A percentile compares a stretch with the other conserved stretches of the same genome.
These are phyloP conservation scores for Listronotus oregonensis DNA, from an alignment of 1,140 invertebrate species.

Conservation along the genomic window DNA sequence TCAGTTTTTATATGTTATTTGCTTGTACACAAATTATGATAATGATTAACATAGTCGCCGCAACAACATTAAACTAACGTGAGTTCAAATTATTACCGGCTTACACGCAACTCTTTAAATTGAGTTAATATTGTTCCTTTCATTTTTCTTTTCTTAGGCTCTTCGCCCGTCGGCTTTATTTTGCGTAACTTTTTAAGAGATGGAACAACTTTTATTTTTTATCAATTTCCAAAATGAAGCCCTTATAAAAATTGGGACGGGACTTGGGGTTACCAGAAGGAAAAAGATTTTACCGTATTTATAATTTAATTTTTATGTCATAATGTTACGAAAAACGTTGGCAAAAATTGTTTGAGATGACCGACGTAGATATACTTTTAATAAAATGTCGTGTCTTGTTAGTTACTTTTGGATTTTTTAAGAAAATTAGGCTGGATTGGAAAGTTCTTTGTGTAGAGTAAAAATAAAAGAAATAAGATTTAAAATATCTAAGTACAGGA, in stretches of 20 bases:
- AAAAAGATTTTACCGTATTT: conserved; percentile 23
- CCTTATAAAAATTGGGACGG: conserved; percentile 18
- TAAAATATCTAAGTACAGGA: no score
- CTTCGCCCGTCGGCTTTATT: conserved; percentile 17
- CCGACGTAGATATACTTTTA: neutral
- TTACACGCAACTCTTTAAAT: conserved; percentile 24
- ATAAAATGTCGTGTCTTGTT: neutral
- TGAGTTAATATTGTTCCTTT: conserved; percentile 14
- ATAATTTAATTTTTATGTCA: conserved; percentile 10
- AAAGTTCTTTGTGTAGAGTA: no score
- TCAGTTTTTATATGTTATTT: conserved; percentile 25
- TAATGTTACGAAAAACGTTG: conserved; percentile 2
- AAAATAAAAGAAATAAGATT: no score
- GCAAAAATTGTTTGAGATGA: neutral
- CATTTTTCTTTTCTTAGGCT: conserved; percentile 23
- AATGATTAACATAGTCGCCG: conserved; percentile 20
- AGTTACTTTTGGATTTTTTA: no score
- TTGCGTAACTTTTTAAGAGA: conserved; percentile 14
- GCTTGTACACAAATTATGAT: conserved; percentile 18
- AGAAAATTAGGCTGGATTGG: no score
- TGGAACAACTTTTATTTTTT: conserved; percentile 21
- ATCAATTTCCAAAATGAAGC: conserved; percentile 24
- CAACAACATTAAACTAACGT: conserved; percentile 19
- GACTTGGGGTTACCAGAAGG: conserved; percentile 17
- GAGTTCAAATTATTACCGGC: conserved; percentile 4